These are phyloP conservation scores for Hybos culiciformis DNA, from an alignment of 2,888 invertebrate species.

Conservation along the genomic window DNA sequence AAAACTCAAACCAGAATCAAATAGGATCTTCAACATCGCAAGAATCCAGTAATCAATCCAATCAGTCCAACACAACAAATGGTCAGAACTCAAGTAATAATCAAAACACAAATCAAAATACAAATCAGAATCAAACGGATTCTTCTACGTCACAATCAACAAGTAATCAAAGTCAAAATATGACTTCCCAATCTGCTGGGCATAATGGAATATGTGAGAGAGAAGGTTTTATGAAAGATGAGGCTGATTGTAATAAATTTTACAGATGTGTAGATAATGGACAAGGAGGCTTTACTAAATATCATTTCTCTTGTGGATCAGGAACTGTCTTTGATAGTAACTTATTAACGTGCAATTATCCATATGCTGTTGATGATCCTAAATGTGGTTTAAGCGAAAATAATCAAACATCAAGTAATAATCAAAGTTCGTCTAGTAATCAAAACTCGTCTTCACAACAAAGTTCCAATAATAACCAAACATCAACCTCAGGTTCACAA, in stretches of 20 bases:
- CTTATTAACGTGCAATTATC: slow-evolving; percentile 32
- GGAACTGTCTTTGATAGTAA: slow-evolving; percentile 47
- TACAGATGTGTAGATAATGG: slow-evolving; percentile 53
- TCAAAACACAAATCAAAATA: slow-evolving; percentile 9
- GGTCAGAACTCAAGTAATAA: slow-evolving; percentile 10
- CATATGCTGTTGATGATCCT: slow-evolving; percentile 26
- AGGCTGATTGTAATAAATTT: slow-evolving; percentile 45
- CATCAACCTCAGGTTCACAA: slow-evolving; percentile 7
- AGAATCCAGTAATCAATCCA: slow-evolving; percentile 5
- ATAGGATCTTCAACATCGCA: slow-evolving; percentile 6
- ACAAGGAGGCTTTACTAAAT: slow-evolving; percentile 42
- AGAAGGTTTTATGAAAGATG: slow-evolving; percentile 29
- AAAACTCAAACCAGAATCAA: not conserved
- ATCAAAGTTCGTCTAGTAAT: not conserved
- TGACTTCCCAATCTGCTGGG: slow-evolving; percentile 15
- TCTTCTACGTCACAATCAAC: not conserved
- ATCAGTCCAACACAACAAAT: slow-evolving; percentile 13
- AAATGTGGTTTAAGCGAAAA: no score
- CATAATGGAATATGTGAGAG: slow-evolving; percentile 30
- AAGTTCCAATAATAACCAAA: not conserved
- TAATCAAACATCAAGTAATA: slow-evolving; percentile 11
- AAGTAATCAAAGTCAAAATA: slow-evolving; percentile 2
- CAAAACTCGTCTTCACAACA: slow-evolving; percentile 2
- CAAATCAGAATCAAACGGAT: slow-evolving; percentile 8
- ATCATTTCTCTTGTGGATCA: slow-evolving; percentile 49